Conservation (phyloP, 1,140 invertebrate genomes). For the Centruroides sculpturatus region DNA sequence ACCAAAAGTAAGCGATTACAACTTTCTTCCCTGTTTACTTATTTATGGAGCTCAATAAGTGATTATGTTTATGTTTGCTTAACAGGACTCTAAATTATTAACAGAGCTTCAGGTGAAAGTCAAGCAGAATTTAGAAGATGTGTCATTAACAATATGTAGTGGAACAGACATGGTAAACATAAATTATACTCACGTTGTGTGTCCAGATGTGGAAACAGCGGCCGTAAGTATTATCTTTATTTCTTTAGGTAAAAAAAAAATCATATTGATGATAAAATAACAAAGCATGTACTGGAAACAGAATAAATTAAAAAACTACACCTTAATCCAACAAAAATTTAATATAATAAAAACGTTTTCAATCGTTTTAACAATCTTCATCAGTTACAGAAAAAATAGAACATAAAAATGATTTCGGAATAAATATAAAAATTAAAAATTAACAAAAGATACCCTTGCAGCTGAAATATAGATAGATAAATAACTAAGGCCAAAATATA, state of each 20-base stretch:
- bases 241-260: not conserved
- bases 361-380: too few relatives aligned
- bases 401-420: too few relatives aligned
- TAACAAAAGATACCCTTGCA: too few relatives aligned
- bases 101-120: slow-evolving; percentile 49
- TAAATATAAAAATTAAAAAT: too few relatives aligned
- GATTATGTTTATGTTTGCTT: not conserved
- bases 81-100: slow-evolving; percentile 66
- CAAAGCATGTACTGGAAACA: too few relatives aligned
- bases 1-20: slow-evolving; percentile 52
- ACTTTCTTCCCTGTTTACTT: not conserved
- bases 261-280: too few relatives aligned
- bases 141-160: slow-evolving; percentile 94
- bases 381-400: too few relatives aligned
- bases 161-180: slow-evolving; percentile 98
- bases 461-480: too few relatives aligned
- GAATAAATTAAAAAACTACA: too few relatives aligned
- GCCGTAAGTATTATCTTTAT: slow-evolving; percentile 46
- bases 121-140: slow-evolving; percentile 66
- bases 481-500: too few relatives aligned
- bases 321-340: too few relatives aligned
- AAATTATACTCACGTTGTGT: slow-evolving; percentile 93
- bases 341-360: too few relatives aligned
- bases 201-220: slow-evolving; percentile 75
- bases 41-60: not conserved